A percentile compares a stretch with the other conserved stretches of the same genome.
These are phyloP conservation scores for Philopedon plagiatum DNA, from an alignment of 2,888 invertebrate genomes.

Conservation along the genomic window DNA sequence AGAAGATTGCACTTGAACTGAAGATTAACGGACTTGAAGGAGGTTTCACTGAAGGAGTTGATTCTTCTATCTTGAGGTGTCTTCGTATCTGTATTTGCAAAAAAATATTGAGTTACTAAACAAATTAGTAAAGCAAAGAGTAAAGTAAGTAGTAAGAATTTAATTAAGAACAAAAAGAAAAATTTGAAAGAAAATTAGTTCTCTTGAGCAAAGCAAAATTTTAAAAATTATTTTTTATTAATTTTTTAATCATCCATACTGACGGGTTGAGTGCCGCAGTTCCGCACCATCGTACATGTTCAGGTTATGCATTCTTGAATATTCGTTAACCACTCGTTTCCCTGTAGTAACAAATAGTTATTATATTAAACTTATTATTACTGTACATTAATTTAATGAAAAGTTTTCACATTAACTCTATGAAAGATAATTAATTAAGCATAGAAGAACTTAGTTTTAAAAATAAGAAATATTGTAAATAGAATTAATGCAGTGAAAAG, in stretches of 20 bases:
- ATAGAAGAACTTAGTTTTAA: too few relatives aligned
- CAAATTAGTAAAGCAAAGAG: conserved; percentile 31
- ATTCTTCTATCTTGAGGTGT: conserved; percentile 64
- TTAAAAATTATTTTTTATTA: conserved; percentile 55
- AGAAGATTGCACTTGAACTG: conserved; percentile 66
- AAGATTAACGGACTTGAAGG: conserved; percentile 67
- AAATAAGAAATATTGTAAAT: too few relatives aligned
- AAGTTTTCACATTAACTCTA: neutral
- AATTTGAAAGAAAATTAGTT: conserved; percentile 45
- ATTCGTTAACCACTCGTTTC: conserved; percentile 81
- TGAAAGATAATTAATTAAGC: neutral
- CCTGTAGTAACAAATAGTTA: conserved; percentile 67
- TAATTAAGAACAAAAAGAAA: conserved; percentile 12
- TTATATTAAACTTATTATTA: neutral
- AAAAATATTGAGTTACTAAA: conserved; percentile 43
- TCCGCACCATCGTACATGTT: conserved; percentile 84
- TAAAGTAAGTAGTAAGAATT: conserved; percentile 16
- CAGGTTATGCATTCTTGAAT: conserved; percentile 81
- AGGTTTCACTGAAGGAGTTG: conserved; percentile 61
- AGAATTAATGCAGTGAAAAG: too few relatives aligned
- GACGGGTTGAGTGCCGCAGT: conserved; percentile 82
- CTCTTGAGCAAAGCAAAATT: conserved; percentile 37
- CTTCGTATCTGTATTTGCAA: conserved; percentile 63
- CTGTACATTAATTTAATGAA: neutral
- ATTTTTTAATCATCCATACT: conserved; percentile 83